Conservation (phyloP, 2,797 vertebrate genomes). For the Champsocephalus gunnari region DNA sequence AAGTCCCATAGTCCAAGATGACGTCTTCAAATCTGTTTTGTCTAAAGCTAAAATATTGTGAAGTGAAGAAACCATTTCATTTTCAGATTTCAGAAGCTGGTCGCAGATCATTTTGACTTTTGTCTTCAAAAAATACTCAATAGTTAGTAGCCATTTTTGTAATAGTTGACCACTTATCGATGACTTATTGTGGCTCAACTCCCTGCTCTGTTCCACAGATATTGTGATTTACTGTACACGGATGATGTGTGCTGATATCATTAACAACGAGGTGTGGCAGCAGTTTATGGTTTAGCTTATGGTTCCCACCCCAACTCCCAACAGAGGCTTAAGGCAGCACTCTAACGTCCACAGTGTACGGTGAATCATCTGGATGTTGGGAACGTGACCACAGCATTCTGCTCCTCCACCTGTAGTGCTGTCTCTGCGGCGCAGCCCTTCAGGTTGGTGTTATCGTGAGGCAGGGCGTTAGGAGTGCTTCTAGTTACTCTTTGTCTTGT, state of each 20-base stretch:
- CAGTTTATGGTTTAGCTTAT: constrained; percentile 6
- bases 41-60: too few relatives aligned
- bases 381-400: constrained; percentile 52
- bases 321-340: constrained; percentile 18
- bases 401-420: constrained; percentile 37
- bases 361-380: constrained; percentile 40
- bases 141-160: too few relatives aligned
- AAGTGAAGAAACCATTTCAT: too few relatives aligned
- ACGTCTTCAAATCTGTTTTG: too few relatives aligned
- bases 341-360: constrained; percentile 34
- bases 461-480: constrained; percentile 34
- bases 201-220: not conserved
- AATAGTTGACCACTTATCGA: too few relatives aligned
- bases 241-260: constrained; percentile 12
- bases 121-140: too few relatives aligned
- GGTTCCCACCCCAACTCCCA: constrained; percentile 12
- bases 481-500: constrained; percentile 63
- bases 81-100: too few relatives aligned
- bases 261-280: constrained; percentile 25
- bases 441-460: constrained; percentile 49
- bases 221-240: not conserved
- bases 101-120: too few relatives aligned
- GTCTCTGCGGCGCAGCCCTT: constrained; percentile 26
- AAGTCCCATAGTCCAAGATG: too few relatives aligned
- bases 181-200: not conserved